phyloP scores from a whole-genome alignment of 2,888 invertebrate species.

The Cryptosula pallasiana region DNA sequence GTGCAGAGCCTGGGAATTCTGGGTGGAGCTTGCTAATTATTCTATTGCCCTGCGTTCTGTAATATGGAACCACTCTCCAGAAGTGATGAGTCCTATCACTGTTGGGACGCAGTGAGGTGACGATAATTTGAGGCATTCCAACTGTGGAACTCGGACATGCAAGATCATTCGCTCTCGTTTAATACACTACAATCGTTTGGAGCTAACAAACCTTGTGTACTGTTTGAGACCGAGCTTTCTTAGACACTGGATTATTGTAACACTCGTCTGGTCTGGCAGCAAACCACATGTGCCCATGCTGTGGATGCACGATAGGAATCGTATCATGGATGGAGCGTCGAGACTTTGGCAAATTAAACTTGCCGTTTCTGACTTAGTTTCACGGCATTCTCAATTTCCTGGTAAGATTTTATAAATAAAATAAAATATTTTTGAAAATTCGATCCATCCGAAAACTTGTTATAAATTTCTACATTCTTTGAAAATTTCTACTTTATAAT shows the following conservation, averaged over 20 bases:
- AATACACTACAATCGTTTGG: too few relatives aligned
- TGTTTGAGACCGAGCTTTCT: background rate
- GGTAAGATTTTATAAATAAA: background rate
- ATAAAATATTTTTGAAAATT: too few relatives aligned
- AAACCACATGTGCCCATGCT: conserved; percentile 4
- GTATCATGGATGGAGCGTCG: background rate
- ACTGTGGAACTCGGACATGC: background rate
- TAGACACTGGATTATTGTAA: background rate
- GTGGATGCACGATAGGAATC: conserved; percentile 2
- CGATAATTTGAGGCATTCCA: too few relatives aligned
- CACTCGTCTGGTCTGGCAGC: background rate
- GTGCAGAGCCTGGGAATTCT: background rate
- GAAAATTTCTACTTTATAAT: too few relatives aligned
- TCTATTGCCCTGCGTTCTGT: background rate
- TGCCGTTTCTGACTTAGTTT: conserved; percentile 13
- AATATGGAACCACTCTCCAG: background rate
- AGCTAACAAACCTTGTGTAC: too few relatives aligned
- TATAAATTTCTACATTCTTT: too few relatives aligned
- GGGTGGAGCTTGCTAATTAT: conserved; percentile 7
- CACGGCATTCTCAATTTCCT: conserved; percentile 15
- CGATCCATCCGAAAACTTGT: too few relatives aligned
- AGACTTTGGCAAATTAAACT: conserved; percentile 16
- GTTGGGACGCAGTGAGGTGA: too few relatives aligned
- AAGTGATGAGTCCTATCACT: background rate
- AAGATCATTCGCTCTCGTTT: too few relatives aligned